Evolutionary conservation across 2,113 vertebrate genomes (phyloP).

Genomic region (Cephalopterus ornatus): DNA sequence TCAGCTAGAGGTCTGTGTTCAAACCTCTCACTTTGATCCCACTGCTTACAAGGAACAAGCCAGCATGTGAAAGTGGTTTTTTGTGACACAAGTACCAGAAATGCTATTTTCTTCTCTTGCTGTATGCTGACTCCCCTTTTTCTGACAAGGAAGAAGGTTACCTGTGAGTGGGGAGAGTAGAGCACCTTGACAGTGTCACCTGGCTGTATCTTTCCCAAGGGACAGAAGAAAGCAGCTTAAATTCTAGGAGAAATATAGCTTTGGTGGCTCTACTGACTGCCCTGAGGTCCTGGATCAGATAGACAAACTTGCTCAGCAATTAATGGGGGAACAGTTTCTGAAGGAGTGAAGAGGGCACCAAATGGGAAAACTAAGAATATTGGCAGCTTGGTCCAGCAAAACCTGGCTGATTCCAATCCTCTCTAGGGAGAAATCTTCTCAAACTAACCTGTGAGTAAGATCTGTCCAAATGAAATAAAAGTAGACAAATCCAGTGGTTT

Average conservation of each 20-base stretch:
- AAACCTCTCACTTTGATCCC: not conserved
- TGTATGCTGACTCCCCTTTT: not conserved
- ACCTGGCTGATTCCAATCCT: not conserved
- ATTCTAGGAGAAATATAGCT: not conserved
- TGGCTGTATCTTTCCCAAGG: not conserved
- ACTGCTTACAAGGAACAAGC: not conserved
- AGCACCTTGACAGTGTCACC: not conserved
- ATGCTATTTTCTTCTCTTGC: not conserved
- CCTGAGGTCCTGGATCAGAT: not conserved
- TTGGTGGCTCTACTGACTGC: not conserved
- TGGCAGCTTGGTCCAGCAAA: not conserved
- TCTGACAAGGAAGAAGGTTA: not conserved
- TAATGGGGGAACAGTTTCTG: not conserved
- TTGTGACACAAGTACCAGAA: not conserved
- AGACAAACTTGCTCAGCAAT: not conserved
- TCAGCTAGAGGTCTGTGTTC: not conserved
- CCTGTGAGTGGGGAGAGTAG: not conserved
- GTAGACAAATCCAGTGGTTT: not conserved
- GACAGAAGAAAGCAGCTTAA: not conserved
- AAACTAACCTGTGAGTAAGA: not conserved
- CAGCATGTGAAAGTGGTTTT: not conserved
- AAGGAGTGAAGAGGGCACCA: not conserved
- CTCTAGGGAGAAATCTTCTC: not conserved
- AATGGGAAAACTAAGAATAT: not conserved
- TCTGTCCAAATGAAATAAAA: not conserved